Percentiles rank a stretch among this genome's conserved stretches.
These are phyloP conservation scores for Amphiduros pacificus DNA, from an alignment of 2,888 invertebrate genomes.

Conservation along the genomic window DNA sequence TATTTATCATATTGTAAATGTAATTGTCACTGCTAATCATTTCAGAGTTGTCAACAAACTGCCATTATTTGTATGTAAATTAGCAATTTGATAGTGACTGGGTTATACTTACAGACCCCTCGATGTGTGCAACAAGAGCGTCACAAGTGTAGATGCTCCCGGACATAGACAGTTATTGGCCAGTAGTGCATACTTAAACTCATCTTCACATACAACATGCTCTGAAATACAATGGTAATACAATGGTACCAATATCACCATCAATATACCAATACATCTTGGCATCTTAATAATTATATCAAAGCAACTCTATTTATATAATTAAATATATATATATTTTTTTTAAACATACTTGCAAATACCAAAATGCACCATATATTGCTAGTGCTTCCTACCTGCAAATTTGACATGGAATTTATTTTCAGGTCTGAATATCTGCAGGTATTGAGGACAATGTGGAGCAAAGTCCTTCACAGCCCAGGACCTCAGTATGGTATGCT, in stretches of 20 bases:
- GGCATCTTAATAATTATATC: too few relatives aligned
- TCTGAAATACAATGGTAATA: too few relatives aligned
- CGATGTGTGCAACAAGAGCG: constrained; percentile 92
- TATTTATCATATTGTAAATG: too few relatives aligned
- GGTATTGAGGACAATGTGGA: constrained; percentile 93
- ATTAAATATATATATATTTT: too few relatives aligned
- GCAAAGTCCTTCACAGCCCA: constrained; percentile 99
- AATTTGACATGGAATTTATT: constrained; percentile 98
- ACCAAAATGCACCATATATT: too few relatives aligned
- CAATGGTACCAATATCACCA: too few relatives aligned
- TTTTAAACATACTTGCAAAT: too few relatives aligned
- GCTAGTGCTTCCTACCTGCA: constrained; percentile 64
- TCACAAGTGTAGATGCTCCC: constrained; percentile 94
- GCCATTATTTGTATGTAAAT: too few relatives aligned
- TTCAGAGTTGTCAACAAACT: too few relatives aligned
- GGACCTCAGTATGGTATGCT: constrained; percentile 79
- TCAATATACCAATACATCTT: too few relatives aligned
- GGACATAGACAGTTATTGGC: constrained; percentile 99
- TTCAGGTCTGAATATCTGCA: constrained; percentile 97
- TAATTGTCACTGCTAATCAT: too few relatives aligned
- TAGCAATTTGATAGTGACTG: background rate
- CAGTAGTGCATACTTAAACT: constrained; percentile 95
- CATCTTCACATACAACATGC: constrained; percentile 97
- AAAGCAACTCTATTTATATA: too few relatives aligned
- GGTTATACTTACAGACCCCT: constrained; percentile 84